Evolutionary conservation across 2,888 invertebrate species (phyloP).

Genomic region (Andrena camellia): DNA sequence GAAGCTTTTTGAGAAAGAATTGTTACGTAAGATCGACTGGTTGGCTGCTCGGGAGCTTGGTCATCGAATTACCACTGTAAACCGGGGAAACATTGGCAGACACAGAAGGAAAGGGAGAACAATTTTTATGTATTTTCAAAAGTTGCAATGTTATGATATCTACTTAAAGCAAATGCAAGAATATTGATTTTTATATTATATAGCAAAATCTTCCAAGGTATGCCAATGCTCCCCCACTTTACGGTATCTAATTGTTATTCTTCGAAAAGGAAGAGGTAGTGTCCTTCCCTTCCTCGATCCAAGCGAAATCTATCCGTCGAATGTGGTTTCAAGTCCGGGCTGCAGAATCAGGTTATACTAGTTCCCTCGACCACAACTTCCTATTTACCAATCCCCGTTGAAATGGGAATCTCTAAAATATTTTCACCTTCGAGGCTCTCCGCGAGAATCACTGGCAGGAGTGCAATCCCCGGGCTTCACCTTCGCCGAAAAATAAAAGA

Average conservation of each 20-base stretch:
- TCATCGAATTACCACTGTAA: too few relatives aligned
- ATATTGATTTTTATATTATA: background rate
- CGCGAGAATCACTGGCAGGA: background rate
- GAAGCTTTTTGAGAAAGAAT: too few relatives aligned
- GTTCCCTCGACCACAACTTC: conserved; percentile 35
- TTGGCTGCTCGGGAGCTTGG: too few relatives aligned
- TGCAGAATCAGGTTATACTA: background rate
- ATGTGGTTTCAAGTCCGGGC: conserved; percentile 41
- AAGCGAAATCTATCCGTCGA: background rate
- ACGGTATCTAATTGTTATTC: background rate
- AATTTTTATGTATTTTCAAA: too few relatives aligned
- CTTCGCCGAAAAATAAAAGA: background rate
- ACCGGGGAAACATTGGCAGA: too few relatives aligned
- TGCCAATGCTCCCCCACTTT: too few relatives aligned
- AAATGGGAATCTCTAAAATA: background rate
- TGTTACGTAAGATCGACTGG: too few relatives aligned
- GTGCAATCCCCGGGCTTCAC: background rate
- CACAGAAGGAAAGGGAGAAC: too few relatives aligned
- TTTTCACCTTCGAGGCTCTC: background rate
- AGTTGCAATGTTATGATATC: too few relatives aligned
- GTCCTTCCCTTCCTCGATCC: background rate
- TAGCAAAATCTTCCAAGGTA: too few relatives aligned
- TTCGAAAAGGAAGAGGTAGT: background rate
- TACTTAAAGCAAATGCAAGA: too few relatives aligned
- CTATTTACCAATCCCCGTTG: conserved; percentile 29